Conservation (phyloP, 35 echinoderm and acorn worm genomes). For the Nesometra sesokonis region DNA sequence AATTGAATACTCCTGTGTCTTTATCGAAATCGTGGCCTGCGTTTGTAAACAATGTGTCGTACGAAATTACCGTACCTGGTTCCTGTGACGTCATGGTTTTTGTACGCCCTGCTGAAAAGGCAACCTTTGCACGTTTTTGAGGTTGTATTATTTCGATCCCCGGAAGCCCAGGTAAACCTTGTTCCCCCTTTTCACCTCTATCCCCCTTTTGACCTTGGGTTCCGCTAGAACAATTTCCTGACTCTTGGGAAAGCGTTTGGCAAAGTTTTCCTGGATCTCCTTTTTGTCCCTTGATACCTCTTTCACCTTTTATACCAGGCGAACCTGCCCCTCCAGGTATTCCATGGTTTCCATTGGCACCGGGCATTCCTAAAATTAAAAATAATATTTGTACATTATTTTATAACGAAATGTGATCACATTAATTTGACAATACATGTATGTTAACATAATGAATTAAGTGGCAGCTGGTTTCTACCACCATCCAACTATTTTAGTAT, state of each 20-base stretch:
- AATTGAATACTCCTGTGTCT: constrained; percentile 45
- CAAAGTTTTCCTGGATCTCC: constrained; percentile 10
- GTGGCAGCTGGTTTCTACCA: no score
- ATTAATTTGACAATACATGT: no score
- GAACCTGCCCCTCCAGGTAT: constrained; percentile 29
- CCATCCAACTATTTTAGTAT: no score
- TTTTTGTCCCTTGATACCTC: not conserved
- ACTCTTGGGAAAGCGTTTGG: not conserved
- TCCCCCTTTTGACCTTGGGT: constrained; percentile 26
- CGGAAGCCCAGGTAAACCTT: not conserved
- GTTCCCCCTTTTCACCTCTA: constrained; percentile 2
- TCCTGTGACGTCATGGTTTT: constrained; percentile 41
- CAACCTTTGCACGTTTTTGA: constrained; percentile 33
- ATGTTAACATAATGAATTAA: no score
- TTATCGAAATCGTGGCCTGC: constrained; percentile 70
- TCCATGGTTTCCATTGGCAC: constrained; percentile 77
- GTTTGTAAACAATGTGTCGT: constrained; percentile 65
- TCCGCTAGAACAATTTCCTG: constrained; percentile 9
- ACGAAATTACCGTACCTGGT: constrained; percentile 42
- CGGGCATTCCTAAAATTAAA: constrained; percentile 33
- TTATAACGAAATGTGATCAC: no score
- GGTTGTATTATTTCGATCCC: not conserved
- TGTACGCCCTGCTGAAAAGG: constrained; percentile 57
- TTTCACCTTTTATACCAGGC: constrained; percentile 38
- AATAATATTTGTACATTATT: not conserved